These are phyloP conservation scores for Megalopta genalis DNA, from an alignment of 1,140 invertebrate species.

Conservation along the genomic window DNA sequence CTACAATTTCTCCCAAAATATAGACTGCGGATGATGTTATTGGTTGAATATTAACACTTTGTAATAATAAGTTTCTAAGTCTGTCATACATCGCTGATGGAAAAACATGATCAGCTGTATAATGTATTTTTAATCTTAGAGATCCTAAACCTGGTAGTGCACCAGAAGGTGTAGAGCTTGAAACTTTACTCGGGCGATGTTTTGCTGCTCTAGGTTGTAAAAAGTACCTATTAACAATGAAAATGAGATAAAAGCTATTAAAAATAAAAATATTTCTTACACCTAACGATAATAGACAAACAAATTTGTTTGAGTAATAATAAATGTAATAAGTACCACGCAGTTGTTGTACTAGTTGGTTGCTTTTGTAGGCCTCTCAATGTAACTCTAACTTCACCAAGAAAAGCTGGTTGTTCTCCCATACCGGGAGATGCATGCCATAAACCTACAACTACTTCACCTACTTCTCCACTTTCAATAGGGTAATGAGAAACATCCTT, in stretches of 20 bases:
- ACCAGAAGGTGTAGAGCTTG: conserved; percentile 85
- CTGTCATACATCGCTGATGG: conserved; percentile 88
- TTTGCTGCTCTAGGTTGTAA: conserved; percentile 86
- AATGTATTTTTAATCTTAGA: conserved; percentile 90
- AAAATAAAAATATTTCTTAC: neutral
- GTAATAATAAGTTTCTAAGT: conserved; percentile 87
- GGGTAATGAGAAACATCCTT: conserved; percentile 77
- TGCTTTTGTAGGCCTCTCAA: conserved; percentile 85
- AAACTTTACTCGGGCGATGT: conserved; percentile 82
- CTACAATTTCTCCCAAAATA: conserved; percentile 92
- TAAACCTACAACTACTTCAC: conserved; percentile 88
- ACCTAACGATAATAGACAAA: neutral
- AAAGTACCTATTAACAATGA: conserved; percentile 86
- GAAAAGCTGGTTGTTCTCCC: conserved; percentile 87
- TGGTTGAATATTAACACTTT: conserved; percentile 88
- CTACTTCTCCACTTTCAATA: conserved; percentile 82
- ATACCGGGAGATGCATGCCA: conserved; percentile 92
- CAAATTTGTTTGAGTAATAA: neutral
- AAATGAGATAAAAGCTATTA: no score
- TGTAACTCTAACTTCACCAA: conserved; percentile 91
- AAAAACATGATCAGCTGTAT: conserved; percentile 94
- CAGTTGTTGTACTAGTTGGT: conserved; percentile 81
- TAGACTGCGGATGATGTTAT: conserved; percentile 92
- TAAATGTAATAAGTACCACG: conserved; percentile 79
- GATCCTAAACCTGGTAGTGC: conserved; percentile 88